Evolutionary conservation across 2,797 vertebrate species (phyloP).

Genomic region (Enteromius viviparus): DNA sequence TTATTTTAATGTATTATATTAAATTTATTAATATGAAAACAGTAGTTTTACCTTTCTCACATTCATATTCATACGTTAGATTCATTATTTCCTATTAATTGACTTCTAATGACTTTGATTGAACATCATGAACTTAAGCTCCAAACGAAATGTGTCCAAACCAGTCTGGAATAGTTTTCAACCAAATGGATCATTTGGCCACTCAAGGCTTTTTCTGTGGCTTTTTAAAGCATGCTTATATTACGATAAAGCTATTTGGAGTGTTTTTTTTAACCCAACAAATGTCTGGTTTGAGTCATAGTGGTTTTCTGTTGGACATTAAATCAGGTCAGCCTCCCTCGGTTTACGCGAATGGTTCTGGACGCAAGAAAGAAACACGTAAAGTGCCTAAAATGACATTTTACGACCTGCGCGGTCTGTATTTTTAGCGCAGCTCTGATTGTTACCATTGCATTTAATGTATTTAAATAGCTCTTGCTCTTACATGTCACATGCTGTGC

Average conservation of each 20-base stretch:
- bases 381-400: not conserved
- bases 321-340: not conserved
- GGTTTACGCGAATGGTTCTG: not conserved
- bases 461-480: slow-evolving; percentile 17
- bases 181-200: not conserved
- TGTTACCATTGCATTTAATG: not conserved
- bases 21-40: not conserved
- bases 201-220: not conserved
- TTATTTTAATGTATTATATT: not conserved
- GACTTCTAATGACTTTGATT: not conserved
- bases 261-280: not conserved
- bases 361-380: not conserved
- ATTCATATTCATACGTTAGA: not conserved
- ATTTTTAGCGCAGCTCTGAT: not conserved
- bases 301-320: slow-evolving; percentile 6
- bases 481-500: slow-evolving; percentile 3
- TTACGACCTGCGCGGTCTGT: not conserved
- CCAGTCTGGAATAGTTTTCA: slow-evolving; percentile 1
- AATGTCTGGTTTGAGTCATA: not conserved
- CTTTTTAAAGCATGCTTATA: slow-evolving; percentile 4
- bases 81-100: not conserved
- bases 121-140: slow-evolving; percentile 11
- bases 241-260: not conserved
- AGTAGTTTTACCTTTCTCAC: not conserved
- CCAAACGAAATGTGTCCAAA: not conserved